phyloP scores from a whole-genome alignment of 2,113 vertebrate genomes.

The Sturnira hondurensis region DNA sequence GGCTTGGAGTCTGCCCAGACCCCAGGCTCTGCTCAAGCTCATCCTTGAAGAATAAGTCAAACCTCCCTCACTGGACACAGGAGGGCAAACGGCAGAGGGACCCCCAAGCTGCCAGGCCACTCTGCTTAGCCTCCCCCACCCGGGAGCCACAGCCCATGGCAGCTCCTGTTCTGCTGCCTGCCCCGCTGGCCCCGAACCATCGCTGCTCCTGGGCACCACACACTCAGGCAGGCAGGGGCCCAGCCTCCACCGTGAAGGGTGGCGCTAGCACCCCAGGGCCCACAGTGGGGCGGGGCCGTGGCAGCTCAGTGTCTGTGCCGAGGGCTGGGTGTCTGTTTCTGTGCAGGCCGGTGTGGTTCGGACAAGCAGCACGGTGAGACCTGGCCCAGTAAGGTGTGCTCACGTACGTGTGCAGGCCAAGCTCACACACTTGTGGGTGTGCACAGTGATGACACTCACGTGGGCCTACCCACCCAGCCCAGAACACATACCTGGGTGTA shows the following conservation, averaged over 20 bases:
- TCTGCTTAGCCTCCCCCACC: background rate
- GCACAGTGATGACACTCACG: accelerated
- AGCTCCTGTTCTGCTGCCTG: background rate
- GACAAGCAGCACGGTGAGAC: background rate
- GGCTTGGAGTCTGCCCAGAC: background rate
- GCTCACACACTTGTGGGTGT: background rate
- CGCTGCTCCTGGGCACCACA: background rate
- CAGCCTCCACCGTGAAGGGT: accelerated
- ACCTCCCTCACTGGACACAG: accelerated
- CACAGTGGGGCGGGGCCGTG: accelerated
- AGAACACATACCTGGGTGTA: background rate
- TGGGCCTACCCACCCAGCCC: background rate
- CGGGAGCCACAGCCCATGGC: no score
- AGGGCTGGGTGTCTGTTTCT: accelerated
- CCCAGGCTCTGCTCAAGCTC: background rate
- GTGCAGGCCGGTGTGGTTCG: background rate
- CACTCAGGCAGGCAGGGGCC: background rate
- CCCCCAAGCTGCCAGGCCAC: background rate
- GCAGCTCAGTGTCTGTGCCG: accelerated
- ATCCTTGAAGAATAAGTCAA: background rate
- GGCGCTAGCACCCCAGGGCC: background rate
- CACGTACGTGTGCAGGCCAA: background rate
- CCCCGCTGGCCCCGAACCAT: background rate
- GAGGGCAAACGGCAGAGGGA: no score
- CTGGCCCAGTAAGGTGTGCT: accelerated